phyloP scores from a whole-genome alignment of 2,113 vertebrate genomes.

The Psophia crepitans region DNA sequence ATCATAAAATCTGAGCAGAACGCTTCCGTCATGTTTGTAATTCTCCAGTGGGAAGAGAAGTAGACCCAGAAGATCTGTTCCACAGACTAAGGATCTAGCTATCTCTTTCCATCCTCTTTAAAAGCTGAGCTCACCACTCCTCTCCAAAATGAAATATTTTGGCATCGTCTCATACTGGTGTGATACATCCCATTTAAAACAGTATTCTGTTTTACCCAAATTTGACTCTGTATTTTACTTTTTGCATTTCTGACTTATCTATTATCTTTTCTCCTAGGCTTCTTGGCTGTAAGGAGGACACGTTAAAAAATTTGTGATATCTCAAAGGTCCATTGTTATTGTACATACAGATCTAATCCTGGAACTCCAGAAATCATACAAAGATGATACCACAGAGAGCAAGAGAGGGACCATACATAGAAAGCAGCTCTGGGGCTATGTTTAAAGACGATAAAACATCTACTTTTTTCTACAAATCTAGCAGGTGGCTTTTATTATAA shows the following conservation, averaged over 20 bases:
- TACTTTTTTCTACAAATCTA: not conserved
- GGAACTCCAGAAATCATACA: not conserved
- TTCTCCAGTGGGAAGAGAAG: not conserved
- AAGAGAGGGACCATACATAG: not conserved
- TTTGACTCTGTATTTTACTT: not conserved
- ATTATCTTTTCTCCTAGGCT: not conserved
- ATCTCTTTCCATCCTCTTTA: not conserved
- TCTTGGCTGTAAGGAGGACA: not conserved
- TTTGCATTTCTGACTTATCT: not conserved
- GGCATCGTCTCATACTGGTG: not conserved
- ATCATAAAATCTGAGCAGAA: not conserved
- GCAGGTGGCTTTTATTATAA: not conserved
- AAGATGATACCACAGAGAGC: not conserved
- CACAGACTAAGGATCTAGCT: not conserved
- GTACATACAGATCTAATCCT: not conserved
- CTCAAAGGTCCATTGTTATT: not conserved
- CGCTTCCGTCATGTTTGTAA: not conserved
- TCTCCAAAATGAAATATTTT: not conserved
- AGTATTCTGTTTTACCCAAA: not conserved
- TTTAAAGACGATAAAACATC: not conserved
- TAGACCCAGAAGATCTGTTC: not conserved
- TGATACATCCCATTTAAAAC: not conserved
- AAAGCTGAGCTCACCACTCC: not conserved
- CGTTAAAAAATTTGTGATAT: not conserved
- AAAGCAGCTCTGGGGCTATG: not conserved